A percentile compares a stretch with the other conserved stretches of the same genome.
These are phyloP conservation scores for Linepithema humile DNA, from an alignment of 1,140 invertebrate species.

Conservation along the genomic window DNA sequence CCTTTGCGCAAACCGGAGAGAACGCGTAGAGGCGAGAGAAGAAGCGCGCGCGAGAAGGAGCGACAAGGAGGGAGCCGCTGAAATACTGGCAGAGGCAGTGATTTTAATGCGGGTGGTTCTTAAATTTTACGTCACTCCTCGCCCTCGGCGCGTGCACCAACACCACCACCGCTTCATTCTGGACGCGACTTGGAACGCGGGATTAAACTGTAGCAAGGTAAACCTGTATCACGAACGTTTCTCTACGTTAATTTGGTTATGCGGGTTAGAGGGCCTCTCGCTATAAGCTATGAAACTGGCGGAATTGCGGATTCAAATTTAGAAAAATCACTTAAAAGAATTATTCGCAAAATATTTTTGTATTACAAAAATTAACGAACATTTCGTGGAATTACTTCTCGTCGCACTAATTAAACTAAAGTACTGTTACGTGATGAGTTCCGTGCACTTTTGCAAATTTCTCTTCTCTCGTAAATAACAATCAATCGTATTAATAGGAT, in stretches of 20 bases:
- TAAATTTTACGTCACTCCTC: slow-evolving; percentile 72
- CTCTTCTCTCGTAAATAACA: slow-evolving; percentile 3
- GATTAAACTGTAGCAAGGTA: slow-evolving; percentile 67
- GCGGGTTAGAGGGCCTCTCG: slow-evolving; percentile 53
- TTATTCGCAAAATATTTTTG: not conserved
- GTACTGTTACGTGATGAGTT: not conserved
- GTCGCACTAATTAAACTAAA: too few species aligned
- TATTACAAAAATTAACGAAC: not conserved
- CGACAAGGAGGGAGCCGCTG: slow-evolving; percentile 33
- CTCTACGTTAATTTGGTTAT: slow-evolving; percentile 68
- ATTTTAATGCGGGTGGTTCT: slow-evolving; percentile 78
- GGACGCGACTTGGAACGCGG: slow-evolving; percentile 54
- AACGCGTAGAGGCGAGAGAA: slow-evolving; percentile 36
- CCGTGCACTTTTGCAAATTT: slow-evolving; percentile 6
- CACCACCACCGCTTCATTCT: slow-evolving; percentile 35
- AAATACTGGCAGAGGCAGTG: slow-evolving; percentile 71
- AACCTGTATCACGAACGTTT: slow-evolving; percentile 59
- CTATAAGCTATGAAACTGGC: not conserved
- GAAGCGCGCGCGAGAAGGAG: not conserved
- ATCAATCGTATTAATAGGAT: not conserved
- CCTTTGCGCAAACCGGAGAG: slow-evolving; percentile 68
- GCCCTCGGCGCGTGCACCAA: slow-evolving; percentile 27
- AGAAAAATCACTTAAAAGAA: not conserved
- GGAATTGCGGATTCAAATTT: slow-evolving; percentile 26
- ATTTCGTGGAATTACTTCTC: not conserved